These are phyloP conservation scores for Salvelinus sp. DNA, from an alignment of 2,113 vertebrate genomes.

Conservation along the genomic window DNA sequence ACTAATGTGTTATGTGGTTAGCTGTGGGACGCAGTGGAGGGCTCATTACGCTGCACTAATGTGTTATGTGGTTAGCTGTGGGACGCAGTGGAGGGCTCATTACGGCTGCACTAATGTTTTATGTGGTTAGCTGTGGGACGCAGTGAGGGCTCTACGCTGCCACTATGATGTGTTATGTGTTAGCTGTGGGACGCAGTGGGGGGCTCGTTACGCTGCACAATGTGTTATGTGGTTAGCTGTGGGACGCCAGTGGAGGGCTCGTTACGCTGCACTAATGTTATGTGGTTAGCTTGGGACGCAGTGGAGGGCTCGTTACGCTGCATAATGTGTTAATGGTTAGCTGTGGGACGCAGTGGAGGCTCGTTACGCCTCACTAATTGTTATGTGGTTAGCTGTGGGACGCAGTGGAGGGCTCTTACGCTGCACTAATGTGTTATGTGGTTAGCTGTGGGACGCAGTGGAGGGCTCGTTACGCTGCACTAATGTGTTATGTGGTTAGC, in stretches of 20 bases:
- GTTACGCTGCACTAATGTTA: conserved; percentile 80
- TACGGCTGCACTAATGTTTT: conserved; percentile 80
- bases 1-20: conserved; percentile 71
- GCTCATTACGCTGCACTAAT: conserved; percentile 82
- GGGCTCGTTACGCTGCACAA: conserved; percentile 81
- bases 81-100: conserved; percentile 89
- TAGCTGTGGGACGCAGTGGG: conserved; percentile 96
- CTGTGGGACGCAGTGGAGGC: conserved; percentile 93
- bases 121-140: conserved; percentile 87
- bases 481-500: conserved; percentile 73
- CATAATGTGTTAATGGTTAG: conserved; percentile 74
- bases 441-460: conserved; percentile 92
- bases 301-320: conserved; percentile 85
- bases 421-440: background rate
- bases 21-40: conserved; percentile 95
- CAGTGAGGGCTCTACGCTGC: conserved; percentile 83
- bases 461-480: conserved; percentile 86
- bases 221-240: conserved; percentile 74
- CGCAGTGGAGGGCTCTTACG: too few relatives aligned
- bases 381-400: conserved; percentile 85
- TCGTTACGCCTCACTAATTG: conserved; percentile 78
- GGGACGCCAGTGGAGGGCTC: conserved; percentile 92
- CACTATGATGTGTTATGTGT: conserved; percentile 66
- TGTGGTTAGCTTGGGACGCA: conserved; percentile 89
- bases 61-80: conserved; percentile 79